These are phyloP conservation scores for Mus spretus DNA, from an alignment of 2,797 vertebrate genomes.

Conservation along the genomic window DNA sequence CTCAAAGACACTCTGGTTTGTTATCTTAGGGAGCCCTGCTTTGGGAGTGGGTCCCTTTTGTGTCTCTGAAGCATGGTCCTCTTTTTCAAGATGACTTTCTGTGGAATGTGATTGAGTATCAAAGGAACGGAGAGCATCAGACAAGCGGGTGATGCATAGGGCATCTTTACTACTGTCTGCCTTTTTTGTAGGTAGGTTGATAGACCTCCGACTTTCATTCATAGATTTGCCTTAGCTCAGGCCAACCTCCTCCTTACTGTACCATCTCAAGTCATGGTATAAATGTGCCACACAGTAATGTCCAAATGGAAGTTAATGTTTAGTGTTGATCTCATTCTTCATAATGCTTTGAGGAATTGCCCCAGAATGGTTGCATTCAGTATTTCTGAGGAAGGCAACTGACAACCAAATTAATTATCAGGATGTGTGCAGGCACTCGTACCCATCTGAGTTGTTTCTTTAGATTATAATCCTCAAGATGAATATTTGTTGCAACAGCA, in stretches of 20 bases:
- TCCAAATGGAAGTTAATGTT: background rate
- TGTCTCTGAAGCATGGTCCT: background rate
- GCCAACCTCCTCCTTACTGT: background rate
- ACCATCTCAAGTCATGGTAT: background rate
- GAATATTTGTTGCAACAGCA: slow-evolving; percentile 24
- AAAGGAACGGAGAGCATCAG: background rate
- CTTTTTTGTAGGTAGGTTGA: background rate
- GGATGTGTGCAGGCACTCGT: background rate
- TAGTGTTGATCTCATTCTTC: background rate
- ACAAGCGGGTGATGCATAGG: background rate
- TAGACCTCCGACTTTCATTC: background rate
- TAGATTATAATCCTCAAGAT: slow-evolving; percentile 27
- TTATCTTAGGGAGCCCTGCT: background rate
- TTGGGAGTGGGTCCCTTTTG: background rate
- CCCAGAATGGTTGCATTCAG: background rate
- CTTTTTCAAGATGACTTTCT: background rate
- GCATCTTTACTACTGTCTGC: rapidly evolving
- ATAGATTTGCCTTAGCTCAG: background rate
- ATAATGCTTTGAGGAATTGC: slow-evolving; percentile 58
- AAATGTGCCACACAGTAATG: background rate
- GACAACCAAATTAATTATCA: background rate
- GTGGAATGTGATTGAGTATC: background rate
- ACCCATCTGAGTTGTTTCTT: background rate
- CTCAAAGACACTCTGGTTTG: background rate
- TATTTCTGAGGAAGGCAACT: background rate